Evolutionary conservation across 2,797 vertebrate species (phyloP).

Genomic region (Streptopelia turtur): DNA sequence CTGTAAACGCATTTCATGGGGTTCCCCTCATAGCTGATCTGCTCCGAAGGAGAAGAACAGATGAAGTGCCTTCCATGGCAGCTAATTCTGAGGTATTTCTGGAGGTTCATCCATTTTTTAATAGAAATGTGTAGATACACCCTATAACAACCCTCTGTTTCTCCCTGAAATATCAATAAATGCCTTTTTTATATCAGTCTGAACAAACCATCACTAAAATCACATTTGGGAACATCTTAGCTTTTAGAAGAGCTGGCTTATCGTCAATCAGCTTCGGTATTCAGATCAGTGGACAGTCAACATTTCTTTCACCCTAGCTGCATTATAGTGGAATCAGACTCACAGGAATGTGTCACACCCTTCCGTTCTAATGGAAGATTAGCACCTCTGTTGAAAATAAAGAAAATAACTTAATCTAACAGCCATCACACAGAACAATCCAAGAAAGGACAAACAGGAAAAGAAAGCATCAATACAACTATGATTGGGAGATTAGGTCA

Average conservation of each 20-base stretch:
- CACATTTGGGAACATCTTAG: background rate
- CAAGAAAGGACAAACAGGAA: background rate
- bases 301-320: background rate
- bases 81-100: background rate
- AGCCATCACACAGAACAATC: background rate
- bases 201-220: background rate
- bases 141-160: too few species aligned
- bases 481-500: background rate
- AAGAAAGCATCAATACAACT: background rate
- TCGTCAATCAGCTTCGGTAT: background rate
- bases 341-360: accelerated
- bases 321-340: accelerated
- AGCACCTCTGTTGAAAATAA: background rate
- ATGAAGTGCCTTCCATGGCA: background rate
- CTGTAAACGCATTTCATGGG: background rate
- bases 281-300: background rate
- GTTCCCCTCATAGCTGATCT: background rate
- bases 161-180: accelerated
- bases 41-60: background rate
- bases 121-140: accelerated
- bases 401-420: background rate
- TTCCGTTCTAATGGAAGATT: background rate
- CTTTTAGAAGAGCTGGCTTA: too few species aligned
- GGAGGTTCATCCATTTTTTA: background rate
- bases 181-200: background rate